These are phyloP conservation scores for Umimayanthus kanabou DNA, from an alignment of 92 coral and sea anemone genomes.

Conservation along the genomic window DNA sequence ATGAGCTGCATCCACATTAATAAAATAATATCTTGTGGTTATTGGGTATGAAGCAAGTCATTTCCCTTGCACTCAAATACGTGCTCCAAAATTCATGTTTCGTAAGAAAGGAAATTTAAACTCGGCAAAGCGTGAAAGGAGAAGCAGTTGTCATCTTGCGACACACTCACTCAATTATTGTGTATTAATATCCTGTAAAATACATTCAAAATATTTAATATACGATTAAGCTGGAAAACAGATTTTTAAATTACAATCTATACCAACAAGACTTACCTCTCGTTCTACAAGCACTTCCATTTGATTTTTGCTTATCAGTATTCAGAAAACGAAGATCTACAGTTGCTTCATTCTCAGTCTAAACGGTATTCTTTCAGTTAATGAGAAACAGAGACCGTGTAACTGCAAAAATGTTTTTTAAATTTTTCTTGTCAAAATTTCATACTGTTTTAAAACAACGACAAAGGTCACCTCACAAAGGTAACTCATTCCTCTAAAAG, in stretches of 20 bases:
- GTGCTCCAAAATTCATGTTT: slow-evolving; percentile 6
- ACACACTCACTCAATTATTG: background rate
- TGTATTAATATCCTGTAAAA: background rate
- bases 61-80: slow-evolving; percentile 19
- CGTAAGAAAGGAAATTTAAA: slow-evolving; percentile 15
- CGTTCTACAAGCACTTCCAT: background rate
- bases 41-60: background rate
- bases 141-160: background rate
- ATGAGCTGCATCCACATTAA: background rate
- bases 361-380: too few relatives aligned
- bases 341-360: too few relatives aligned
- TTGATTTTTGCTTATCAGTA: too few relatives aligned
- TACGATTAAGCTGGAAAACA: slow-evolving; percentile 9
- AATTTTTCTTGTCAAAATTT: background rate
- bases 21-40: background rate
- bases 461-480: background rate
- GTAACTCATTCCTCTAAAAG: background rate
- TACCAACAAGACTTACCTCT: background rate
- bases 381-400: too few relatives aligned
- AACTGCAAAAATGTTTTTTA: too few relatives aligned
- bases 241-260: background rate
- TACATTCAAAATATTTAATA: slow-evolving; percentile 2
- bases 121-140: slow-evolving; percentile 1
- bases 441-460: background rate
- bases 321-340: too few relatives aligned